Evolutionary conservation across 2,888 invertebrate genomes (phyloP).

Genomic region (Anarsia innoxiella): DNA sequence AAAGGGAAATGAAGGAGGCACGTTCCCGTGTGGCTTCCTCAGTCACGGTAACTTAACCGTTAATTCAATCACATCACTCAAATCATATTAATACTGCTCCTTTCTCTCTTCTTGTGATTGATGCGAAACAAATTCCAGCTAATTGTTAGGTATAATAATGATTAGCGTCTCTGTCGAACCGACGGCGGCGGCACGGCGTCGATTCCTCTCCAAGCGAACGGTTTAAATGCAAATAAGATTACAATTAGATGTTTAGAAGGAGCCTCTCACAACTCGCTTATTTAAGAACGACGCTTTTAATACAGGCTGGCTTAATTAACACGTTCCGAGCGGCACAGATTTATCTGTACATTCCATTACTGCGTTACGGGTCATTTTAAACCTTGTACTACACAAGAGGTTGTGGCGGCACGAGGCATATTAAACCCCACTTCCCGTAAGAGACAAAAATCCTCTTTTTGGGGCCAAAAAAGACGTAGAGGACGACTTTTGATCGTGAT

Average conservation of each 20-base stretch:
- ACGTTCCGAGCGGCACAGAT: too few species aligned
- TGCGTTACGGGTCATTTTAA: too few species aligned
- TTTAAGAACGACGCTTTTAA: conserved; percentile 39
- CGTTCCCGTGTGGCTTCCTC: conserved; percentile 5
- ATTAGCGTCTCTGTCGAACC: conserved; percentile 10
- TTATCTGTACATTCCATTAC: too few species aligned
- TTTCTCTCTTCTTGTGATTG: conserved; percentile 1
- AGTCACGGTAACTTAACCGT: conserved; percentile 6
- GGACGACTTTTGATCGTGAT: too few species aligned
- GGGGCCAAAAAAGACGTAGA: too few species aligned
- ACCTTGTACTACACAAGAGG: too few species aligned
- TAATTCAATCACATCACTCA: conserved; percentile 15
- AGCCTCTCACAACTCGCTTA: conserved; percentile 30
- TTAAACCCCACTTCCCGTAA: too few species aligned
- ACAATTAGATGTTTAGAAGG: conserved; percentile 47
- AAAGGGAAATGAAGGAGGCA: not conserved
- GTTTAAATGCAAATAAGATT: conserved; percentile 53
- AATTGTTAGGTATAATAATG: conserved; percentile 16
- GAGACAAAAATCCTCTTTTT: too few species aligned
- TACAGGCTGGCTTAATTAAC: too few species aligned
- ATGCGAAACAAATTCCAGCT: conserved; percentile 24
- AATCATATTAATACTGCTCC: conserved; percentile 12
- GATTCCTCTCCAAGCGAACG: conserved; percentile 30
- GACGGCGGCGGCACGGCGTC: not conserved
- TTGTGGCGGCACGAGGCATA: too few species aligned